Evolutionary conservation across 2,888 invertebrate species (phyloP), one percentile per base, ranked within the genome.

Genomic region (Malacosoma neustria): DNA sequence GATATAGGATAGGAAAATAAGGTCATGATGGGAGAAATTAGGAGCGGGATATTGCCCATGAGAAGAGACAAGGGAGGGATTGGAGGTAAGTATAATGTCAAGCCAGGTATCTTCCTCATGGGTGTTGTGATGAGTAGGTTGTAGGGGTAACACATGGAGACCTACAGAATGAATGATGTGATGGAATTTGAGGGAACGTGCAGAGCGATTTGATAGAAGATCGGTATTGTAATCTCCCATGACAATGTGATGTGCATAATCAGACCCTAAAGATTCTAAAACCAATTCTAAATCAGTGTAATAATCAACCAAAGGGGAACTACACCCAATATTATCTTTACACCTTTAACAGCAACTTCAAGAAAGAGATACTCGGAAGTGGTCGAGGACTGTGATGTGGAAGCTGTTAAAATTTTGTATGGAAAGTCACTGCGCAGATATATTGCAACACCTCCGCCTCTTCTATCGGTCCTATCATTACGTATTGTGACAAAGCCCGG

Each of bases 211-310:
- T 2, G 4, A 5, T 12, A 30, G 29, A 5, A 40, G 32, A 31
- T 38, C 36, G 3, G 43, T 45, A 29, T 47, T 47, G 7, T 44
- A 41, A 15, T 44, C 40, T 3, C 43, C 43, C 39, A 48, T 37
- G 29, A 46, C 39, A n/a, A 49, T 15, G 5, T 36, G 35, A 30
- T 44, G 38, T n/a, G 11, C n/a, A 31, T 42, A 45, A 4, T 36
- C 33, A 2, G 46, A 30, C 11, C 37, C 12, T 3, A 48, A 7
- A 9, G 40, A 11, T 12, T 42, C 39, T 1, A 46, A 12, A 2
- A 37, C 15, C 12, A 14, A 5, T 30, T 44, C 41, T 12, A 49
- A 15, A 4, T 11, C 11, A 7, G 35, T n/a, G 14, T 45, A 39
- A 15, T 44, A 49, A 22, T 43, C 37, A 6, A 39, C 11, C 4